Percentiles rank a stretch among this genome's conserved stretches.
phyloP scores from a whole-genome alignment of 2,797 vertebrate species.

The Threskiornis aethiopicus region DNA sequence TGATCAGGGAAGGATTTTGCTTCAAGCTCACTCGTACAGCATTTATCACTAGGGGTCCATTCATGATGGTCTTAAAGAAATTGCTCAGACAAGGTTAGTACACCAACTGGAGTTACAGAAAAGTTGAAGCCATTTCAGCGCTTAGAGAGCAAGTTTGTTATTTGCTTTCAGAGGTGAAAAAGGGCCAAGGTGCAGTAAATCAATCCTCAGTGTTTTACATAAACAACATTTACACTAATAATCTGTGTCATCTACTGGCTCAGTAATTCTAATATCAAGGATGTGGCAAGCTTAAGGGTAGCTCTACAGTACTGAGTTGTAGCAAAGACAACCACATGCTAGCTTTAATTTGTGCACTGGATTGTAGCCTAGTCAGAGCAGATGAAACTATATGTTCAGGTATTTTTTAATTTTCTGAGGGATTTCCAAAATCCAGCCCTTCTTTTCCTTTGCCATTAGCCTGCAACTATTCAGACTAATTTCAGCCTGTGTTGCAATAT shows the following conservation, averaged over 20 bases:
- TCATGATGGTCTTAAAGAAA: conserved; percentile 36
- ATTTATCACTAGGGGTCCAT: conserved; percentile 14
- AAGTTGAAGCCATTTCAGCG: not conserved
- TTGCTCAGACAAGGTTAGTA: conserved; percentile 41
- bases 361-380: not conserved
- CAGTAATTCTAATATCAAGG: not conserved
- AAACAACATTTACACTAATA: not conserved
- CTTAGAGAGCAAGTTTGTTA: not conserved
- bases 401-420: not conserved
- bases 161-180: not conserved
- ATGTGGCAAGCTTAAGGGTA: not conserved
- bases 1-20: conserved; percentile 45
- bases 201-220: not conserved
- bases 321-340: not conserved
- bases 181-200: not conserved
- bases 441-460: not conserved
- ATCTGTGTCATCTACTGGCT: not conserved
- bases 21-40: conserved; percentile 14
- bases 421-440: not conserved
- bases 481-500: not conserved
- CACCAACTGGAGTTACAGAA: not conserved
- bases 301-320: not conserved
- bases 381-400: not conserved
- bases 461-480: not conserved
- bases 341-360: not conserved